Percentiles rank a stretch among this genome's conserved stretches.
Evolutionary conservation across 2,113 vertebrate species (phyloP).

Genomic region (Neolamprologus kungweensis): DNA sequence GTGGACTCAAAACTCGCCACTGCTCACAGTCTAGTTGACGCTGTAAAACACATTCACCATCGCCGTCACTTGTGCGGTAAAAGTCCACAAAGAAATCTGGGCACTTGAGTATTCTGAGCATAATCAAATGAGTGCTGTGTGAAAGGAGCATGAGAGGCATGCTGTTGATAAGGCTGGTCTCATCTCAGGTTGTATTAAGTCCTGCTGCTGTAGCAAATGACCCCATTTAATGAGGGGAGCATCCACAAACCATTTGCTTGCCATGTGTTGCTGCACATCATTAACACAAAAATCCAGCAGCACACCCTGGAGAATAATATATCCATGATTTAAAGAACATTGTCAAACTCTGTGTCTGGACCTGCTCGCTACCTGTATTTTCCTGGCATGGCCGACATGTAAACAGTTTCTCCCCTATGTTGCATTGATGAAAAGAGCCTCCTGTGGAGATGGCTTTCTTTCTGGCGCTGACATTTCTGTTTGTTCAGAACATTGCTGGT

Average conservation of each 20-base stretch:
- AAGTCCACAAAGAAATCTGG: neutral
- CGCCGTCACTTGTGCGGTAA: neutral
- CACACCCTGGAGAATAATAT: conserved; percentile 29
- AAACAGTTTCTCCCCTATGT: conserved; percentile 24
- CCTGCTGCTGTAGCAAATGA: conserved; percentile 39
- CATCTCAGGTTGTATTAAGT: conserved; percentile 27
- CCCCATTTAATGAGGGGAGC: conserved; percentile 42
- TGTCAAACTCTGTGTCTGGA: neutral
- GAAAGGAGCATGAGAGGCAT: neutral
- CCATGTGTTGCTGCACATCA: conserved; percentile 32
- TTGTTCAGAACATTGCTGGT: conserved; percentile 23
- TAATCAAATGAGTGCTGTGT: neutral
- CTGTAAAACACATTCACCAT: neutral
- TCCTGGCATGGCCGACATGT: conserved; percentile 10
- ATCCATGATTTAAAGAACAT: conserved; percentile 18
- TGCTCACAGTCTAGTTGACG: neutral
- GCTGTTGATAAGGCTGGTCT: conserved; percentile 1
- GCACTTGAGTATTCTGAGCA: neutral
- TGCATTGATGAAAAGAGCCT: conserved; percentile 14
- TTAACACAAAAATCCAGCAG: conserved; percentile 39
- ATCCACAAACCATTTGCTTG: conserved; percentile 24
- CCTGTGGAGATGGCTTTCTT: conserved; percentile 1
- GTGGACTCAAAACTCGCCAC: neutral
- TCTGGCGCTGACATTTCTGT: conserved; percentile 31
- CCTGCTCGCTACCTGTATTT: neutral